Conservation (phyloP, 35 echinoderm and acorn worm species). For the Heliocidaris erythrogramma region DNA sequence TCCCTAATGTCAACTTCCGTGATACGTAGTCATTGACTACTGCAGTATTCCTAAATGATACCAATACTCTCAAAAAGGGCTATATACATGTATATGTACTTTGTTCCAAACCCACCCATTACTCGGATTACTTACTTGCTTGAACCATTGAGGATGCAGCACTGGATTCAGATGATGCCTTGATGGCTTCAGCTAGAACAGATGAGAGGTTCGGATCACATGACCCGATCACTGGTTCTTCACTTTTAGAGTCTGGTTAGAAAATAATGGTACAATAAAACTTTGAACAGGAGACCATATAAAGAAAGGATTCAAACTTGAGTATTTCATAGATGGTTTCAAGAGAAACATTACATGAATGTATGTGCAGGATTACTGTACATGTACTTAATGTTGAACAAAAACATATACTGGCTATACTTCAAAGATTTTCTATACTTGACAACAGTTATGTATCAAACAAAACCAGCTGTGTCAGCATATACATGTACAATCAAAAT, state of each 20-base stretch:
- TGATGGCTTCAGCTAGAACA: constrained; percentile 38
- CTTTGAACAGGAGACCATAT: no score
- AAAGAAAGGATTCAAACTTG: background rate
- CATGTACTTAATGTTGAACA: background rate
- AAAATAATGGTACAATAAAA: background rate
- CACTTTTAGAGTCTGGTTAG: background rate
- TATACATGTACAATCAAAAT: no score
- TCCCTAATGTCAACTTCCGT: no score
- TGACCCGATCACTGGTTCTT: background rate
- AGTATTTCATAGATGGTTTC: background rate
- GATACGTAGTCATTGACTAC: no score
- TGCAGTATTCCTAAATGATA: no score
- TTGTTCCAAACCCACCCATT: background rate
- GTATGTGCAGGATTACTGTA: background rate
- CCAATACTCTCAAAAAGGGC: no score
- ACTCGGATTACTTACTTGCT: background rate
- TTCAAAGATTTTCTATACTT: no score
- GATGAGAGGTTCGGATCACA: constrained; percentile 57
- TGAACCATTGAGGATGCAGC: background rate
- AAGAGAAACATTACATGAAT: background rate
- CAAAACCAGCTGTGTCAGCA: no score
- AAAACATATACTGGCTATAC: no score
- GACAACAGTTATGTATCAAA: no score
- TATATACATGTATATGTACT: no score
- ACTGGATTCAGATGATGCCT: background rate